Base-by-base conservation (phyloP, 2,888 invertebrate species). In the Drosophila buzzatii region DNA sequence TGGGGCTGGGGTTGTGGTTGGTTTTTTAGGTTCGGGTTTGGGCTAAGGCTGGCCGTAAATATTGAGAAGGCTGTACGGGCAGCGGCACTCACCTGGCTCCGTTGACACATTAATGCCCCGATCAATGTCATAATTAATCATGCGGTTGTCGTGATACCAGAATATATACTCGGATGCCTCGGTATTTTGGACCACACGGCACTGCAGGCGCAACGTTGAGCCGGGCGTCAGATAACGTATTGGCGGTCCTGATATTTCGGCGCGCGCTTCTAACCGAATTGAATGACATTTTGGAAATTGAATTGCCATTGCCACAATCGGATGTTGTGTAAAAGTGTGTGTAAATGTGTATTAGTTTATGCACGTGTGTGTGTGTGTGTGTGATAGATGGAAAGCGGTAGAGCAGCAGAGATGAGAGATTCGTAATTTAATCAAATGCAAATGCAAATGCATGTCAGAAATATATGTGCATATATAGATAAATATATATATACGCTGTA, bases 71-170 rank as follows among this genome's bases (percentile, higher is more conserved):
- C 55, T 18, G 39, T 1, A 27, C 10, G 23, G 39, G n/a, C 37
- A 49, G 49, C 49, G 31, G n/a, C 18, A 94, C 85, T 96, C 95
- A 91, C 95, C 95, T 62, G 94, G 94, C 42, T 97, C 97, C 8
- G 97, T 97, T 70, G 97, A 97, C 62, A 98, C 97, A 92, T 97
- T 97, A 91, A 97, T 96, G 64, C 97, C 97, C 70, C 96, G 95
- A 91, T 97, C 97, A 49, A 95, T 95, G 93, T 98, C 97, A 93
- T 97, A 98, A 94, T 98, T 98, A 92, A 98, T 97, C 97, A 98
- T 97, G 80, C 97, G 95, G 91, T 96, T 96, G 93, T 97, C 97
- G 94, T 97, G 96, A 92, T 97, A 97, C 97, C 97, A 97, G 93
- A 97, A 97, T 59, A 97, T 96, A 92, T 96, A 97, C 58, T 96